Evolutionary conservation across 2,888 invertebrate genomes (phyloP).

Genomic region (Neoascia interrupta): DNA sequence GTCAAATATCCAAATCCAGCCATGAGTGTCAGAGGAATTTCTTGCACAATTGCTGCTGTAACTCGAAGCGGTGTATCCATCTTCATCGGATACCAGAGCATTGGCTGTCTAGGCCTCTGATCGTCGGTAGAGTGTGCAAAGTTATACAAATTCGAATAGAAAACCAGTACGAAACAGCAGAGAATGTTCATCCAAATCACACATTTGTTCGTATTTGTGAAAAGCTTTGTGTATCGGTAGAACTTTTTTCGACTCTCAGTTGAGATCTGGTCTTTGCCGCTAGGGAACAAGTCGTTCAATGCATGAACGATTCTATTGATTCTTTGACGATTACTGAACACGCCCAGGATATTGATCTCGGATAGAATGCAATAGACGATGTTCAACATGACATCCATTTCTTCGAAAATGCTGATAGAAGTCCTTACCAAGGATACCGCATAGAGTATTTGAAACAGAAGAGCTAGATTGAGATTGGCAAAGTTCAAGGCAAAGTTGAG

Average conservation of each 20-base stretch:
- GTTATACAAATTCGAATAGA: neutral
- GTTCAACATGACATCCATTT: neutral
- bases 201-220: constrained; percentile 6
- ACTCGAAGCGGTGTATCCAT: neutral
- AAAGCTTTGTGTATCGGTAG: neutral
- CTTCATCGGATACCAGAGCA: constrained; percentile 18
- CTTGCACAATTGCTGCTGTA: neutral
- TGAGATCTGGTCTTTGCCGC: neutral
- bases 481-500: constrained; percentile 2
- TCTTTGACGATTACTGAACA: neutral
- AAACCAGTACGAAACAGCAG: constrained; percentile 1
- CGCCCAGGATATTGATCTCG: constrained; percentile 4
- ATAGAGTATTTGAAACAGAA: neutral
- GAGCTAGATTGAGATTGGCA: neutral
- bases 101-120: neutral
- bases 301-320: constrained; percentile 8
- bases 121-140: neutral
- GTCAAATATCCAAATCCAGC: neutral
- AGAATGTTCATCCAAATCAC: constrained; percentile 15
- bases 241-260: constrained; percentile 9
- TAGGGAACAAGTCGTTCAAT: constrained; percentile 12
- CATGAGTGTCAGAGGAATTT: constrained; percentile 5
- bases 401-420: neutral
- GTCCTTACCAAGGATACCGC: neutral
- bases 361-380: constrained; percentile 6